Base-by-base conservation (phyloP, 2,888 invertebrate species). In the Himalopsyche japonica region DNA sequence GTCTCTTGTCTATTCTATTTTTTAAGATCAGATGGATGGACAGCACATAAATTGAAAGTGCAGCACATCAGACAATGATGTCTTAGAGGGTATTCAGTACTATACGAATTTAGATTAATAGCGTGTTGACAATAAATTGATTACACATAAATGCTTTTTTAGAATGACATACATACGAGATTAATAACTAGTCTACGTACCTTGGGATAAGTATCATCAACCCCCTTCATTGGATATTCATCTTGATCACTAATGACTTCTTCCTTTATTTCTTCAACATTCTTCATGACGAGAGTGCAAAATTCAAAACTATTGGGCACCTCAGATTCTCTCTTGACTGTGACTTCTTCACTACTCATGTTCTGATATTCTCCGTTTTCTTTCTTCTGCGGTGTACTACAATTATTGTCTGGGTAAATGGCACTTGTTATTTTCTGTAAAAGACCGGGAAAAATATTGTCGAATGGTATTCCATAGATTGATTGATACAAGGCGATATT, bases 281-380 rank as follows among this genome's bases (percentile, higher is more conserved):
- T 77, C 43, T 81, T 32, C 34, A 57, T 47, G 12, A 30, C 24
- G n/a, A 57, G 49, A 7, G 80, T 32, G 64, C 84, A 86, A 57
- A 86, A 86, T 47, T 85, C 86, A 37, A 86, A 84, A 7, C 34
- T 79, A 64, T 84, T 84, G n/a, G 81, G 79, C 10, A 43, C 34
- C 20, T 27, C 48, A n/a, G n/a, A 18, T 27, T 70, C 76, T 48
- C 70, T 27, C 24, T 64, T 70, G 10, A 78, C 43, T 20, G 24
- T 24, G 57, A 57, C 10, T 24, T 20, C 57, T 57, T 57, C 57
- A 20, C 20, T n/a, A 15, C 20, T 57, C 20, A 57, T 20, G 20
- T 57, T 79, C n/a, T 79, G 43, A 20, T 79, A 3, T 18, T 32
- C 47, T n/a, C 20, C 27, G 18, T 79, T 79, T 43, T 79, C 79